A percentile compares a stretch with the other conserved stretches of the same genome.
Evolutionary conservation across 2,888 invertebrate species (phyloP).

Genomic region (Tipula vernalis): DNA sequence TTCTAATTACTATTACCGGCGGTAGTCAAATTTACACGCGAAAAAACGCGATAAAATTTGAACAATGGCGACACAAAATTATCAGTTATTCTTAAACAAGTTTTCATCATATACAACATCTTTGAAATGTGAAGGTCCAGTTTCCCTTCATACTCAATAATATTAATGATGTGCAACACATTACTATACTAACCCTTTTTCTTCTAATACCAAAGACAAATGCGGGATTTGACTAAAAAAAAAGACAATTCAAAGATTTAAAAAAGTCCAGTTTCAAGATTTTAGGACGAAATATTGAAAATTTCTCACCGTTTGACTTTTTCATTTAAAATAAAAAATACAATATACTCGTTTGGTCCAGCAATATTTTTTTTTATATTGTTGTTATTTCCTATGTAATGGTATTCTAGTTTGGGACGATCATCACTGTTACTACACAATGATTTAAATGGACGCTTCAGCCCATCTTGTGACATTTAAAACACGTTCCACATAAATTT

Average conservation of each 20-base stretch:
- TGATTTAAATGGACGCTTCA: too few relatives aligned
- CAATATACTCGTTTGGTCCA: too few relatives aligned
- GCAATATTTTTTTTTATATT: too few relatives aligned
- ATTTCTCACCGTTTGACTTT: not conserved
- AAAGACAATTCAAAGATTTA: not conserved
- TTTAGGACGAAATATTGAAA: not conserved
- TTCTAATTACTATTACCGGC: not conserved
- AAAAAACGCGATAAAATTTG: not conserved
- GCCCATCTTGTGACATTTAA: too few relatives aligned
- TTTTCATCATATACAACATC: not conserved
- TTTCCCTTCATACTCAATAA: not conserved
- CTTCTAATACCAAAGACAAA: too few relatives aligned
- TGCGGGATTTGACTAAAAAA: too few relatives aligned
- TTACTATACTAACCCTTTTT: not conserved
- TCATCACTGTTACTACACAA: too few relatives aligned
- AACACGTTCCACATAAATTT: too few relatives aligned
- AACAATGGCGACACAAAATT: too few relatives aligned
- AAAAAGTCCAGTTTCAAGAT: not conserved
- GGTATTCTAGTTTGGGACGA: too few relatives aligned
- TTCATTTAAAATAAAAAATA: not conserved
- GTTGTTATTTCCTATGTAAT: too few relatives aligned
- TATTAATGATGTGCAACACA: not conserved
- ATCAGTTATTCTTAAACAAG: not conserved
- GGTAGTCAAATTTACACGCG: not conserved
- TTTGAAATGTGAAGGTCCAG: not conserved